A percentile compares a stretch with the other conserved stretches of the same genome.
Conservation (phyloP, 2,888 invertebrate species). For the Theretra japonica region DNA sequence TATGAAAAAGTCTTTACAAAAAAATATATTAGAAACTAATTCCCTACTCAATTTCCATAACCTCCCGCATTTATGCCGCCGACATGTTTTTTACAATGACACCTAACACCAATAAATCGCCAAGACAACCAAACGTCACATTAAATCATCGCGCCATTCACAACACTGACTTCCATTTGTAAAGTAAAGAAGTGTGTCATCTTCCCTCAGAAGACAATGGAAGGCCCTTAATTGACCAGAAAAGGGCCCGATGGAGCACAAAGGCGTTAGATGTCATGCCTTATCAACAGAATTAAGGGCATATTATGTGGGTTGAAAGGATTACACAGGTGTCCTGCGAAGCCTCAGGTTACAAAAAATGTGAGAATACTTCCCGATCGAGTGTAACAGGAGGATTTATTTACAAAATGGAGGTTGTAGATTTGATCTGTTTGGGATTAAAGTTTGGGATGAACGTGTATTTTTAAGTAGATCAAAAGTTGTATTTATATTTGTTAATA, state of each 20-base stretch:
- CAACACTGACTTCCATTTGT: conserved; percentile 68
- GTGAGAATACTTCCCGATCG: conserved; percentile 39
- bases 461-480: background rate
- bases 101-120: conserved; percentile 72
- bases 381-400: conserved; percentile 48
- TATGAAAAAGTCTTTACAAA: background rate
- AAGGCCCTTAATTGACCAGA: conserved; percentile 74
- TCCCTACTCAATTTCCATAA: conserved; percentile 23
- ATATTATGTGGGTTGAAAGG: conserved; percentile 81
- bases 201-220: conserved; percentile 76
- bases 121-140: conserved; percentile 72
- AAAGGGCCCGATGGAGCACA: conserved; percentile 68
- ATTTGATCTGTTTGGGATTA: conserved; percentile 39
- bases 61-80: conserved; percentile 47
- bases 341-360: conserved; percentile 56
- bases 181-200: conserved; percentile 75
- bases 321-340: conserved; percentile 81
- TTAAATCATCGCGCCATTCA: conserved; percentile 81
- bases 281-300: conserved; percentile 82
- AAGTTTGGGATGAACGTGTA: conserved; percentile 16
- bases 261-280: conserved; percentile 81
- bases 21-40: conserved; percentile 5
- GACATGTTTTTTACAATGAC: conserved; percentile 54
- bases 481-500: background rate
- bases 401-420: conserved; percentile 37